Evolutionary conservation across 2,888 invertebrate genomes (phyloP).

Genomic region (Ceraclea dissimilis): DNA sequence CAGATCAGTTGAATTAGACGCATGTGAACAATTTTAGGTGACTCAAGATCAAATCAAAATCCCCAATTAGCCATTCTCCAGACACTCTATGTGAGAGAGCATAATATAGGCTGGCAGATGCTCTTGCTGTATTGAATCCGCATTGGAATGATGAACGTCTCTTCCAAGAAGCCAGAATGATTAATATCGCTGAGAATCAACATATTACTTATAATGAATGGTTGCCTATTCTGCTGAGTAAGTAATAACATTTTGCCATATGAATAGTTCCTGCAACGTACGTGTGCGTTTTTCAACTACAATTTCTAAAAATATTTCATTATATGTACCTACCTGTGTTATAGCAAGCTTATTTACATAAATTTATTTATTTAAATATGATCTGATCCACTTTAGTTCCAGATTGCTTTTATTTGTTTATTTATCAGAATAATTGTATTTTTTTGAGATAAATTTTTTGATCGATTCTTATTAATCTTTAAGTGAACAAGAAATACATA

Average conservation of each 20-base stretch:
- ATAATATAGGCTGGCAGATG: constrained; percentile 44
- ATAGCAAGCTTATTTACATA: too few relatives aligned
- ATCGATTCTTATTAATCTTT: too few relatives aligned
- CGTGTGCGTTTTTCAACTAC: constrained; percentile 46
- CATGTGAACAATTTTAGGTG: constrained; percentile 29
- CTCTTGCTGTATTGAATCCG: constrained; percentile 40
- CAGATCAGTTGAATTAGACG: too few relatives aligned
- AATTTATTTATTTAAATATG: too few relatives aligned
- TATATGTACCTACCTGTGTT: too few relatives aligned
- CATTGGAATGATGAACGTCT: constrained; percentile 44
- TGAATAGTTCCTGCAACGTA: constrained; percentile 49
- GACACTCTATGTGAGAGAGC: constrained; percentile 42
- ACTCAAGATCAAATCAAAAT: constrained; percentile 41
- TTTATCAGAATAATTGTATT: too few relatives aligned
- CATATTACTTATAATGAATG: constrained; percentile 48
- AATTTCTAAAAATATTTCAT: constrained; percentile 2
- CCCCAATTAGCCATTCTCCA: constrained; percentile 42
- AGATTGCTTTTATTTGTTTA: too few relatives aligned
- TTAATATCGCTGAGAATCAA: constrained; percentile 44
- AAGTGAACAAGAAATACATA: too few relatives aligned
- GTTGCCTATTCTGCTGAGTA: constrained; percentile 43
- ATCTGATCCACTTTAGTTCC: too few relatives aligned
- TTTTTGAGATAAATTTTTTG: too few relatives aligned
- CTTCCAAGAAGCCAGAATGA: constrained; percentile 44
- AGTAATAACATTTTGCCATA: constrained; percentile 30